Base-by-base conservation (phyloP, 2,113 vertebrate genomes). In the Erpornis zantholeuca region DNA sequence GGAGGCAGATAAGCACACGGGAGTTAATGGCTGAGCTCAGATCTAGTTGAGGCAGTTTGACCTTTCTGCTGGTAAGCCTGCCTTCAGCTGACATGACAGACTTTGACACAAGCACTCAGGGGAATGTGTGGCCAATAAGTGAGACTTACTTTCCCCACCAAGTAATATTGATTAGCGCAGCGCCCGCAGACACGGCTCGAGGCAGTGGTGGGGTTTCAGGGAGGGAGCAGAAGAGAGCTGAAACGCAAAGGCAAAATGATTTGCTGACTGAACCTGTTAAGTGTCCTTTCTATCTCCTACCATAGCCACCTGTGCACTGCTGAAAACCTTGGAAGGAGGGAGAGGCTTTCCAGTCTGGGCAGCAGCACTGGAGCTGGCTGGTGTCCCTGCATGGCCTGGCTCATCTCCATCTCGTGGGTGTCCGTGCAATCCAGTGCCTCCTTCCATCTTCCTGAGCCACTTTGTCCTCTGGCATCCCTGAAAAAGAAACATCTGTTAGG, bases 101-200 rank as follows among this genome's bases (percentile, higher is more conserved):
- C 69, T 96, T 94, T 96, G 95, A 96, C 95, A 96, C 75, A 49
- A 63, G 89, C 86, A 91, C 86, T 92, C 93, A 91, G 83, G 78
- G 90, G 81, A 96, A 92, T 71, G 81, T 76, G 90, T 75, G 79
- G 65, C 86, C 76, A 72, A 94, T 87, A 95, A 93, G 86, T 84
- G 91, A 88, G 96, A 93, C 77, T 88, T 78, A 91, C 86, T 92
- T 91, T 93, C 63, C 73, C 60, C 86, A 90, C 82, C 90, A 79
- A 94, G 88, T 42, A 40, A 72, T 92, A 96, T 97, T 86, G 96
- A 97, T 95, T 69, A 95, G 52, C 2, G 0, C 68, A 86, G 90
- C 0, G 35, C 89, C 86, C 54, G 71, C 91, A 80, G 94, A 89
- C 20, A 45, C 1, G 1, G 75, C 94, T 96, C 2, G 3, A 90